Conservation (phyloP, 2,113 vertebrate species). For the Meleagris gallopavo region DNA sequence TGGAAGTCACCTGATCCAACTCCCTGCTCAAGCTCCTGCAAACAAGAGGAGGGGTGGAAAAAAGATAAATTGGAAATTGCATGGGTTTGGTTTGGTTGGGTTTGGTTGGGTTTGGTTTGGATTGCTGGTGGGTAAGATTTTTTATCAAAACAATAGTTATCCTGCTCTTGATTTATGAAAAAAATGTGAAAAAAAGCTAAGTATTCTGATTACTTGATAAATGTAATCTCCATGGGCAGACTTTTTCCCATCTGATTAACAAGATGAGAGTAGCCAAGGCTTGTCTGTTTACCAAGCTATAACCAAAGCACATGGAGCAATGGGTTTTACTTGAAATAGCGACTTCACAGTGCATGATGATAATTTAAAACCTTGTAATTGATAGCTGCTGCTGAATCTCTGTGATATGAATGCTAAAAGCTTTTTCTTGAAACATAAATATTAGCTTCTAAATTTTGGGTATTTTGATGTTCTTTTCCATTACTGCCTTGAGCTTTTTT, state of each 20-base stretch:
- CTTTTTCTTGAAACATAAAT: background rate
- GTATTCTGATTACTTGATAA: background rate
- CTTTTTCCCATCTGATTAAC: background rate
- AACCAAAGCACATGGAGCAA: background rate
- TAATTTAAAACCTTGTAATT: background rate
- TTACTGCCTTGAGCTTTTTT: background rate
- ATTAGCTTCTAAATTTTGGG: background rate
- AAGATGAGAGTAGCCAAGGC: background rate
- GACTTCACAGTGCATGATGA: background rate
- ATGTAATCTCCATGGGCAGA: background rate
- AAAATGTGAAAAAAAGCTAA: background rate
- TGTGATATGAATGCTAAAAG: background rate
- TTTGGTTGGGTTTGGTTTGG: background rate
- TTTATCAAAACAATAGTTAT: rapidly evolving
- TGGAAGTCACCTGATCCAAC: background rate
- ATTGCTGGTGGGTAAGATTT: background rate
- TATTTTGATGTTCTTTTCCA: background rate
- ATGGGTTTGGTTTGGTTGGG: background rate
- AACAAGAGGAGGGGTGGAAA: background rate
- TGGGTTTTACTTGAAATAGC: background rate
- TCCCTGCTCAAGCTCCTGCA: background rate
- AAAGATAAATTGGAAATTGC: no score
- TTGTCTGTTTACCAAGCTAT: background rate
- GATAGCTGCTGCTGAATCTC: background rate
- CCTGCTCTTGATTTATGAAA: background rate